phyloP scores from a whole-genome alignment of 2,113 vertebrate genomes.

The Onychostoma macrolepis region DNA sequence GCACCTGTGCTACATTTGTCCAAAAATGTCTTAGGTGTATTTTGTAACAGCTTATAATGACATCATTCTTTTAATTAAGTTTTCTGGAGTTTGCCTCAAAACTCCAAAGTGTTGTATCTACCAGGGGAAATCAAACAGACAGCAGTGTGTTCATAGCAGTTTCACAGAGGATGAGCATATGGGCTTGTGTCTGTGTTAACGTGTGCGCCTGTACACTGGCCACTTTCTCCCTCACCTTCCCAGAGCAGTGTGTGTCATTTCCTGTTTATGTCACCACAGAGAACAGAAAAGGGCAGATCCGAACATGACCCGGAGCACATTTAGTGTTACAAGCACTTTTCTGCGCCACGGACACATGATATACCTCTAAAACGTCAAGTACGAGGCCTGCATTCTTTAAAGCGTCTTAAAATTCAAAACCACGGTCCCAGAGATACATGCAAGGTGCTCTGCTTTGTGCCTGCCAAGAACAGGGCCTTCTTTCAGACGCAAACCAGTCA shows the following conservation, averaged over 20 bases:
- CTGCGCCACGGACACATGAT: background rate
- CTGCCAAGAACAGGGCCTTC: background rate
- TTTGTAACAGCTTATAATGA: background rate
- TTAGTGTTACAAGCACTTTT: slow-evolving; percentile 18
- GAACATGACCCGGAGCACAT: slow-evolving; percentile 7
- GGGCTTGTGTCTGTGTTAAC: slow-evolving; percentile 23
- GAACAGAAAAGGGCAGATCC: slow-evolving; percentile 28
- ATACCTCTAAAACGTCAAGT: slow-evolving; percentile 23
- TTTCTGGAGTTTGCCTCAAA: background rate
- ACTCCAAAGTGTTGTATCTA: slow-evolving; percentile 7
- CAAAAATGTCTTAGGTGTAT: background rate
- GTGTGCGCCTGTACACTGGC: slow-evolving; percentile 26
- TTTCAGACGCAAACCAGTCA: background rate
- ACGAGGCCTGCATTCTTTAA: background rate
- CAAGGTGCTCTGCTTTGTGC: background rate
- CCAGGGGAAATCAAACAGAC: slow-evolving; percentile 10
- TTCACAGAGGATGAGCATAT: slow-evolving; percentile 22
- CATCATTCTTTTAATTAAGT: background rate
- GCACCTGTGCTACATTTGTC: background rate
- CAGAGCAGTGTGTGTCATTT: slow-evolving; percentile 14
- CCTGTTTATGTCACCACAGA: slow-evolving; percentile 27
- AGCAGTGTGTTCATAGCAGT: background rate
- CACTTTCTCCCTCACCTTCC: slow-evolving; percentile 26
- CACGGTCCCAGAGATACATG: background rate
- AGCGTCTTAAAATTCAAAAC: background rate